Percentiles rank a stretch among this genome's conserved stretches.
Evolutionary conservation across 2,113 vertebrate species (phyloP).

Genomic region (Dipodomys ordii): DNA sequence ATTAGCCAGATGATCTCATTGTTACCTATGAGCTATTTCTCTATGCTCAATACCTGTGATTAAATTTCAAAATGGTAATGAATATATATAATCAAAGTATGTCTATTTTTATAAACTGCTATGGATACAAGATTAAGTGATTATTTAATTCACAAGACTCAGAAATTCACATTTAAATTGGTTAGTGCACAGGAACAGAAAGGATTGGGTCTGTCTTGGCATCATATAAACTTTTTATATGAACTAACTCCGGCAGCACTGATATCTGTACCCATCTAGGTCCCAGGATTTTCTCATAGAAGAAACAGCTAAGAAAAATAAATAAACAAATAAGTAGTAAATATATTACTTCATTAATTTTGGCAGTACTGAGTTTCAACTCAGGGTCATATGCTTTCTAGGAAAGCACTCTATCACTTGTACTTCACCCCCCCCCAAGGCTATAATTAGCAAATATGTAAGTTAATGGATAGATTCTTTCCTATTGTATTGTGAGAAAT

Average conservation of each 20-base stretch:
- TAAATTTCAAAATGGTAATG: slow-evolving; percentile 33
- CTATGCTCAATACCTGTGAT: background rate
- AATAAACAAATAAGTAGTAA: background rate
- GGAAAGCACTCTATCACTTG: too few species aligned
- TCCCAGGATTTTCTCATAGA: slow-evolving; percentile 16
- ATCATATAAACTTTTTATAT: background rate
- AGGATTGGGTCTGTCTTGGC: background rate
- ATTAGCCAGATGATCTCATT: slow-evolving; percentile 26
- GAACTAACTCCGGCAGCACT: background rate
- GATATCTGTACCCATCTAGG: background rate
- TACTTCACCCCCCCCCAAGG: too few species aligned
- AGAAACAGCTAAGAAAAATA: slow-evolving; percentile 38
- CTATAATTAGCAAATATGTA: background rate
- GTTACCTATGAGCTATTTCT: slow-evolving; percentile 40
- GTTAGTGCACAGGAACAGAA: slow-evolving; percentile 21
- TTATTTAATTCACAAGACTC: slow-evolving; percentile 56
- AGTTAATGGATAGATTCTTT: background rate
- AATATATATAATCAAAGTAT: slow-evolving; percentile 68
- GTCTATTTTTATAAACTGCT: slow-evolving; percentile 60
- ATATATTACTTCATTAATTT: too few species aligned
- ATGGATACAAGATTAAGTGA: slow-evolving; percentile 69
- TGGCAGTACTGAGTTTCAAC: too few species aligned
- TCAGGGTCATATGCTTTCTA: too few species aligned
- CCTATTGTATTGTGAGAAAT: slow-evolving; percentile 10
- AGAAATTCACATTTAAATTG: slow-evolving; percentile 15